Base-by-base conservation (phyloP, 2,888 invertebrate genomes). In the Dynastes grantii region DNA sequence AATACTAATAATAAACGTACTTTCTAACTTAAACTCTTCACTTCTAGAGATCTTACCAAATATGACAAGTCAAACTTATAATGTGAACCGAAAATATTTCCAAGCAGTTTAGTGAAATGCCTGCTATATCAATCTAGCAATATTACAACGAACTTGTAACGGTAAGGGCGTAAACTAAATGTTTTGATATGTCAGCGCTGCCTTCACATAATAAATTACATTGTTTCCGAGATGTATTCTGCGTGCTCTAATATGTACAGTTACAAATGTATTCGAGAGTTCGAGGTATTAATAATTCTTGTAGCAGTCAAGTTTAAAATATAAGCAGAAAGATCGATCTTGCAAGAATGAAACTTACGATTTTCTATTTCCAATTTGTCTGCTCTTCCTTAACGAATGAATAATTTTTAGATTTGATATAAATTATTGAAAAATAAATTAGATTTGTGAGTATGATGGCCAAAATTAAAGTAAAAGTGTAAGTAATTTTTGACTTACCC, bases 251-350 rank as follows among this genome's bases (percentile, higher is more conserved):
- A 71, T 49, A 71, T 63, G 58, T 51, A 77, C 71, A 77, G 77
- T 71, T 63, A 77, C 63, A 77, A 77, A 77, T 77, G 77, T 63
- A 71, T 63, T 49, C 58, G 63, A 49, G 63, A 77, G 49, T 37
- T 32, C 71, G 37, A 77, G 63, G 68, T 77, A 77, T 77, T 77
- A 77, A 71, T 77, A 77, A 77, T 77, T 49, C 61, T 63, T 71
- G 63, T 65, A 65, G 76, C 37, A 32, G 70, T 27, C n/a, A 16
- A 61, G 77, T 71, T 77, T 68, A 77, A 77, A 77, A 71, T 77
- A 77, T 71, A 68, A 77, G 71, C 77, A 22, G 61, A 45, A 77
- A 63, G 77, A 77, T 64, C 63, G 71, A 77, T 73, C 53, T 63
- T 61, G 9, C 64, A 61, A 32, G 49, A 61, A 71, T 32, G 63